phyloP scores from a whole-genome alignment of 2,113 vertebrate genomes.

The Nematolebias whitei region DNA sequence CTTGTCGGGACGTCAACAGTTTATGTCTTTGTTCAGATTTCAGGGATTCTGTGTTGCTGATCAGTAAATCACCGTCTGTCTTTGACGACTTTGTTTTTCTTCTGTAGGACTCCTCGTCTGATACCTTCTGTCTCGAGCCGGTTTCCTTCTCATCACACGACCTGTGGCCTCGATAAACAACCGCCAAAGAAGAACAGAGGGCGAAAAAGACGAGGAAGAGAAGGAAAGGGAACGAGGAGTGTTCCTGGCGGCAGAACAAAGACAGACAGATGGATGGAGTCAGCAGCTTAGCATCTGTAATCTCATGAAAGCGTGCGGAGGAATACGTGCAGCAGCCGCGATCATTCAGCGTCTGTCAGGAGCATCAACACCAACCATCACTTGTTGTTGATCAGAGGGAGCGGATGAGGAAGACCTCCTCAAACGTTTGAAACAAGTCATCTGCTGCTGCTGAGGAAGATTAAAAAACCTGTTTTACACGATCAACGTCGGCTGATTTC shows the following conservation, averaged over 20 bases:
- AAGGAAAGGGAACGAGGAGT: slow-evolving; percentile 1
- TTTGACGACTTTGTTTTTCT: not conserved
- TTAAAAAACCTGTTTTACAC: no score
- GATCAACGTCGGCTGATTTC: no score
- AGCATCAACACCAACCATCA: slow-evolving; percentile 23
- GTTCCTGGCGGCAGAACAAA: slow-evolving; percentile 28
- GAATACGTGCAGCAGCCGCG: slow-evolving; percentile 45
- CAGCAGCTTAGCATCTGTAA: slow-evolving; percentile 55
- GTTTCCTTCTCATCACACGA: slow-evolving; percentile 17
- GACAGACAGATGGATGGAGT: slow-evolving; percentile 55
- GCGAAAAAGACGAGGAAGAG: not conserved
- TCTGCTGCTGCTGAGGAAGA: no score
- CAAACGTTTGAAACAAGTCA: not conserved
- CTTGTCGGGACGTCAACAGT: no score
- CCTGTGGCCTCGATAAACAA: slow-evolving; percentile 17
- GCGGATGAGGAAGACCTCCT: not conserved
- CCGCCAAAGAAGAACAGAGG: slow-evolving; percentile 28
- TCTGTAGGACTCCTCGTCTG: not conserved
- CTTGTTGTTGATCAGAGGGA: slow-evolving; percentile 35
- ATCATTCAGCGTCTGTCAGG: slow-evolving; percentile 22
- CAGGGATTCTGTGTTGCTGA: no score
- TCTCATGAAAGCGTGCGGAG: slow-evolving; percentile 51
- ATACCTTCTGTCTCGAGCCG: slow-evolving; percentile 18
- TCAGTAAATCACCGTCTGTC: not conserved
- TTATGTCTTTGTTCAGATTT: slow-evolving; percentile 7